Evolutionary conservation across 2,113 vertebrate genomes (phyloP), one percentile per base, ranked within the genome.

Genomic region (Galbula dea): DNA sequence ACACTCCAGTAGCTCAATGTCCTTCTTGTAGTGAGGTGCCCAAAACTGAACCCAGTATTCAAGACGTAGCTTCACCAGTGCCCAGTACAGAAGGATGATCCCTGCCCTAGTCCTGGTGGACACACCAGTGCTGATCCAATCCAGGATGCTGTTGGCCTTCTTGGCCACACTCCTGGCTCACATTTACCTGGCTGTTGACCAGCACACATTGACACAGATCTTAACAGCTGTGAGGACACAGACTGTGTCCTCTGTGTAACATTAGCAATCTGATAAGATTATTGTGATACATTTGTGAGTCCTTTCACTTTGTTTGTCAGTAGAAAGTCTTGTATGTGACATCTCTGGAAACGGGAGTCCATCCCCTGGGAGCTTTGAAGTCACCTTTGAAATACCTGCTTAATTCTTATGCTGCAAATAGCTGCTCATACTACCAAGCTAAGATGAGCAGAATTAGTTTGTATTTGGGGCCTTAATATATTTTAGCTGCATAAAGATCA

Each of bases 311-410:
- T 18, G 4, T 43, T 83, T 32, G 7, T 26, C 41, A 48, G 11
- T 39, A 54, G 39, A 39, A 74, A 11, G 8, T 66, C 29, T 27
- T 52, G 7, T 43, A 23, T 26, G 15, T 65, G 46, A 59, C 46
- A 69, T 26, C 20, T 62, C 45, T 58, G 48, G 29, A 74, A 76
- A 41, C 8, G 19, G 34, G 45, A 46, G 19, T 43, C 83, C 65
- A 52, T 49, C 30, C 41, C 4, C 0, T 0, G 0, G 18, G 20
- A 76, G 3, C 15, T 66, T 39, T 77, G 30, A 45, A 7, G 0
- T 46, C 23, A n/a, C 13, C 32, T 79, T 82, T 20, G n/a, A 86
- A 92, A 43, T 18, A 15, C 11, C 21, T 1, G 1, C 15, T 55
- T 88, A 66, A 6, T 52, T 93, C 15, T 61, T 46, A 19, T 11